Base-by-base conservation (phyloP, 92 coral and sea anemone species). In the Parazoanthus swiftii region DNA sequence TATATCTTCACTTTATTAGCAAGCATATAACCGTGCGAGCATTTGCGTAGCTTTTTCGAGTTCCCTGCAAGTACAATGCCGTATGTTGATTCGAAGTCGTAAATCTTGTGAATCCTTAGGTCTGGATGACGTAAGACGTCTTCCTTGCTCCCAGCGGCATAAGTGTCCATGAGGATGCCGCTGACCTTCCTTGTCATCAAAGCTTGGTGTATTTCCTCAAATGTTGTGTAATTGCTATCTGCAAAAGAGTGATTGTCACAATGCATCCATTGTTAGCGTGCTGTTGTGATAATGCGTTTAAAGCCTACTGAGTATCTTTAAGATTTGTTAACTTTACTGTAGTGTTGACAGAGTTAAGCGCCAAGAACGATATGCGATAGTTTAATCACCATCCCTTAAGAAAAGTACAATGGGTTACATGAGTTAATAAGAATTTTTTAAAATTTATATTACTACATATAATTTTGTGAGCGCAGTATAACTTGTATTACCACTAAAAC, bases 61-160 rank as follows among this genome's bases (percentile, higher is more conserved):
- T 83, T 44, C 39, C 86, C 86, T 13, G 86, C 86, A 3, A 83
- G 63, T 36, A 83, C 86, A 29, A 83, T 83, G 73, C 86, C 86
- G 56, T 68, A 83, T 20, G 86, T 83, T 26, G 86, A 83, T 25
- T 83, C 78, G 36, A 67, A 43, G 86, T 83, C 86, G 86, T 83
- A 42, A 66, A 83, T 43, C 77, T 83, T 83, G 21, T 83, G 86
- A 51, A 83, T 29, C 46, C 77, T 44, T n/a, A 83, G 42, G 26
- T 83, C 86, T 23, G 77, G 63, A 59, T 74, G 86, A 42, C 67
- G 37, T 14, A 68, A 70, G 2, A 74, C 50, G 23, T 68, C 63
- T 4, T 20, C 67, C 63, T 70, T 83, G 86, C 77, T 83, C 26
- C 86, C 86, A 11, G 86, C 86, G 1, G 76, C 86, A 35, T 83